A percentile compares a stretch with the other conserved stretches of the same genome.
These are phyloP conservation scores for Drosophila sechellia DNA, from an alignment of 1,140 invertebrate species.

Conservation along the genomic window DNA sequence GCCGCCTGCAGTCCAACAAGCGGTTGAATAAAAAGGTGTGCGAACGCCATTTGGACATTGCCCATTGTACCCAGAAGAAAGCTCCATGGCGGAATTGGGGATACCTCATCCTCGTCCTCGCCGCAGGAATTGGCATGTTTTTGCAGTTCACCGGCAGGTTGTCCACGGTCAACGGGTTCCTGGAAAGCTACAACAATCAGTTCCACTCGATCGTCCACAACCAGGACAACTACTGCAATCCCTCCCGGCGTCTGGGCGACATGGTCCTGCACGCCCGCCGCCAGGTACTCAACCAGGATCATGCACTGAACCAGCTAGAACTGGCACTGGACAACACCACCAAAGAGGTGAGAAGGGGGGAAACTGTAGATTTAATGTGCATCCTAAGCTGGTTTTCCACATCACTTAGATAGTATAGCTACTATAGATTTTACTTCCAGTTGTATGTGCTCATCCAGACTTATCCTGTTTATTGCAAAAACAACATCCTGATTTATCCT, in stretches of 20 bases:
- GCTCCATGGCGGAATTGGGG: neutral
- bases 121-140: neutral
- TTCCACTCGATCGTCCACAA: conserved; percentile 28
- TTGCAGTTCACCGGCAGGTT: neutral
- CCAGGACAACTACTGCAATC: conserved; percentile 18
- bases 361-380: neutral
- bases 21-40: no score
- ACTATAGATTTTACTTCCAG: no score
- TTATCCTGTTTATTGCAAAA: no score
- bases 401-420: neutral
- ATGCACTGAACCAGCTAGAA: conserved; percentile 4
- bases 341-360: neutral
- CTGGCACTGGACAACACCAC: conserved; percentile 5
- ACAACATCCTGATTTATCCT: no score
- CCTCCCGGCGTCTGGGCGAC: neutral
- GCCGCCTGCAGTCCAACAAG: no score
- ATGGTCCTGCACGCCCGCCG: neutral
- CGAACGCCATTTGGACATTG: no score
- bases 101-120: neutral
- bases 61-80: no score
- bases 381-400: no score
- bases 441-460: no score
- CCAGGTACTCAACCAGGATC: conserved; percentile 11
- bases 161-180: neutral
- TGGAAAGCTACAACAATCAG: conserved; percentile 19